Evolutionary conservation across 2,888 invertebrate species (phyloP), one percentile per base, ranked within the genome.

Genomic region (Chouioia cunea): DNA sequence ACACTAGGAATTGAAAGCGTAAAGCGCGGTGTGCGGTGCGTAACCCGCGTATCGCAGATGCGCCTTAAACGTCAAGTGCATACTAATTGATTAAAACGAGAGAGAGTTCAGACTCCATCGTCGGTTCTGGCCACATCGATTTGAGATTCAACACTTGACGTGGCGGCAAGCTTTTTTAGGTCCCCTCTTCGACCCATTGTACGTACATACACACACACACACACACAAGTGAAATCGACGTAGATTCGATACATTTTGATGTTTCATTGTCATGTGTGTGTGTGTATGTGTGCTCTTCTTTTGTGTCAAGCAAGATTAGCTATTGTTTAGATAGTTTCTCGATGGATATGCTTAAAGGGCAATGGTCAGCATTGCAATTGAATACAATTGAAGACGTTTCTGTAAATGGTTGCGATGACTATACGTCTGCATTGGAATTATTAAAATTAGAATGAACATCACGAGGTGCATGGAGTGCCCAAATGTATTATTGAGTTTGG

Each of bases 101-200:
- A 36, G 4, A 60, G 54, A 67, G 67, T 67, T 67, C 67, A 67
- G 43, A 50, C 60, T 14, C 27, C n/a, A 18, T 18, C 48, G 16
- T 50, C 57, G 47, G n/a, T 43, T 27, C 58, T 59, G 47, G 50
- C 36, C 50, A 75, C 73, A 75, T 71, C 74, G 76, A 77, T 77
- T n/a, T 77, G 74, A 71, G 75, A 77, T 77, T 76, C 76, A 77
- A 75, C 74, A 73, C 36, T 36, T 70, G 73, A 75, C 70, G 70
- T 73, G 71, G 66, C 64, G 69, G 71, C 73, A 65, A 74, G 70
- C 77, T 75, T 76, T 76, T 76, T 76, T 71, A 76, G 75, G 73
- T 69, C 70, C 73, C 70, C 71, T 70, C 63, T 70, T 65, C 70
- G 73, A 65, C 62, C 70, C 15, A 15, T n/a, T n/a, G n/a, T 6